Conservation (phyloP, 2,113 vertebrate species). For the Megalops atlanticus region DNA sequence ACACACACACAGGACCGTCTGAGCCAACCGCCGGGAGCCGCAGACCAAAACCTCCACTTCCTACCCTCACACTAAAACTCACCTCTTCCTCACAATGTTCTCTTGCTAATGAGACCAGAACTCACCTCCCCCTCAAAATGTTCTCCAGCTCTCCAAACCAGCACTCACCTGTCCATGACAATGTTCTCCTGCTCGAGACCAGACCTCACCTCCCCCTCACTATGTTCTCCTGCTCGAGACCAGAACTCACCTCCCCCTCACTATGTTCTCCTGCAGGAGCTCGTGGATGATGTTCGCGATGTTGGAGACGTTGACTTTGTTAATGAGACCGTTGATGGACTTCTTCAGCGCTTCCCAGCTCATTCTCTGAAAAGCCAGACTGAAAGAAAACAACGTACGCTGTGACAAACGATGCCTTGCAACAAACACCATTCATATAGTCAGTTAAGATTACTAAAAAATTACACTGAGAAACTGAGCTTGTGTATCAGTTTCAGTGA, state of each 20-base stretch:
- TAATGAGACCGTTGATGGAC: constrained; percentile 97
- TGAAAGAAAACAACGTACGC: constrained; percentile 53
- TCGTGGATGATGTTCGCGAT: constrained; percentile 94
- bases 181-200: too few relatives aligned
- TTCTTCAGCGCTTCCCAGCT: constrained; percentile 99
- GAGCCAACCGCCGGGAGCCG: too few relatives aligned
- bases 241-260: constrained; percentile 85
- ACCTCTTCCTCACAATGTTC: too few relatives aligned
- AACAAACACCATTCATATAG: too few relatives aligned
- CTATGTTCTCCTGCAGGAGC: constrained; percentile 95
- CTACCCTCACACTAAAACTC: constrained; percentile 15
- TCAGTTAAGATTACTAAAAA: neutral
- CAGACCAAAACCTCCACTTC: too few relatives aligned
- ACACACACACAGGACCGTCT: neutral
- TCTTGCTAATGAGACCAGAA: too few relatives aligned
- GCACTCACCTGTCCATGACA: too few relatives aligned
- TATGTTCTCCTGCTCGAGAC: neutral
- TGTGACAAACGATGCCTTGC: constrained; percentile 1
- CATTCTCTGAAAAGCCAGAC: constrained; percentile 97
- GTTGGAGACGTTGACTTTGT: constrained; percentile 98
- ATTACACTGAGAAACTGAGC: neutral
- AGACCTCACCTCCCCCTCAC: too few relatives aligned
- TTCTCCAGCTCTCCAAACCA: too few relatives aligned
- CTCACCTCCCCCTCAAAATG: too few relatives aligned
- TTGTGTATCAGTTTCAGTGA: neutral